These are phyloP conservation scores for Leptatherina wallacei DNA, from an alignment of 2,797 vertebrate species.

Conservation along the genomic window DNA sequence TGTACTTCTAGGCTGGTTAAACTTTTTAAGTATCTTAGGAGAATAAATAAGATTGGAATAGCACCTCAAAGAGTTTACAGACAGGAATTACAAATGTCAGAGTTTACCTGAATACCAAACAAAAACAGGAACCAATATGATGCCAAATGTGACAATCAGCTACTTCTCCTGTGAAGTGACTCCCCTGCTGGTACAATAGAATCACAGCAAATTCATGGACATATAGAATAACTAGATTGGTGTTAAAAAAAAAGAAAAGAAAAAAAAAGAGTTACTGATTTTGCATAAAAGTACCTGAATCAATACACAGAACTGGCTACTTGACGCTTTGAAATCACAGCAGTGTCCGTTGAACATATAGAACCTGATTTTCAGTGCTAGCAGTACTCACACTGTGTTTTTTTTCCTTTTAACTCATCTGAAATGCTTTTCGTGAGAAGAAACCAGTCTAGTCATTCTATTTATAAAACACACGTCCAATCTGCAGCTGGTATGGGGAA, in stretches of 20 bases:
- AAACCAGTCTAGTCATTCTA: constrained; percentile 84
- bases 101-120: constrained; percentile 75
- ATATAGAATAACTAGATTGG: constrained; percentile 84
- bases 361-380: constrained; percentile 83
- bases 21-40: constrained; percentile 73
- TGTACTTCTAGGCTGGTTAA: constrained; percentile 84
- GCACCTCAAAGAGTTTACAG: constrained; percentile 84
- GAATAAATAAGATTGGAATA: constrained; percentile 82
- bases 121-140: constrained; percentile 71
- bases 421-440: constrained; percentile 75
- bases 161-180: constrained; percentile 78
- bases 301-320: constrained; percentile 83
- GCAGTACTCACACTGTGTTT: constrained; percentile 74
- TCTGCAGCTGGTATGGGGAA: constrained; percentile 85
- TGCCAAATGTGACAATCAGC: constrained; percentile 80
- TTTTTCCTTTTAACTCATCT: constrained; percentile 50
- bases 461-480: constrained; percentile 77
- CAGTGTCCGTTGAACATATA: constrained; percentile 82
- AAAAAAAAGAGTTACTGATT: constrained; percentile 75
- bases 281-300: constrained; percentile 90
- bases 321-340: constrained; percentile 85
- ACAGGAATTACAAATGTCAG: constrained; percentile 82
- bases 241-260: constrained; percentile 51
- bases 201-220: constrained; percentile 86
- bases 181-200: constrained; percentile 82